Evolutionary conservation across 1,140 invertebrate species (phyloP).

Genomic region (Drosophila biarmipes): DNA sequence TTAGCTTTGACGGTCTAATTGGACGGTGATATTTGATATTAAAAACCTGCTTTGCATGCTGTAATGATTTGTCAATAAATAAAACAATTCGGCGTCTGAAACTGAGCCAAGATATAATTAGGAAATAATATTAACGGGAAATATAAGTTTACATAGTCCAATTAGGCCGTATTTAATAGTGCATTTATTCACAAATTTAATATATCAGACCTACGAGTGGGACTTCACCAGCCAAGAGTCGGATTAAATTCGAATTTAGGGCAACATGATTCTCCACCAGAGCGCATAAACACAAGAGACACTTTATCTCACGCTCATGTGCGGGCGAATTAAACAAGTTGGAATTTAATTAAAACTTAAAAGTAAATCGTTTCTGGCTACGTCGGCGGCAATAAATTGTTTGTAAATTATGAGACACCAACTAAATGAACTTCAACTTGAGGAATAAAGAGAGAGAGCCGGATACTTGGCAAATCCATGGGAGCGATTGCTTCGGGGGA

Average conservation of each 20-base stretch:
- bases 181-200: too few species aligned
- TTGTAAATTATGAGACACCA: constrained; percentile 67
- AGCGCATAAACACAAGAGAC: constrained; percentile 24
- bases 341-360: constrained; percentile 80
- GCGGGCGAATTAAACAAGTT: constrained; percentile 45
- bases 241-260: not conserved
- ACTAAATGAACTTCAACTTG: constrained; percentile 43
- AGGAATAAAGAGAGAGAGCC: not conserved
- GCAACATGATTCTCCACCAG: too few species aligned
- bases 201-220: too few species aligned
- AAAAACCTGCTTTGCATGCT: too few species aligned
- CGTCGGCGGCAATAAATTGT: constrained; percentile 59
- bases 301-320: constrained; percentile 8
- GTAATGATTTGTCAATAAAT: too few species aligned
- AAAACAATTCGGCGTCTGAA: too few species aligned
- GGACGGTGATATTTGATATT: too few species aligned
- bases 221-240: not conserved
- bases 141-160: too few species aligned
- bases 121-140: too few species aligned
- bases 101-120: too few species aligned
- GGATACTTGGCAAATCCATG: constrained; percentile 31
- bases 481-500: constrained; percentile 14
- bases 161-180: too few species aligned
- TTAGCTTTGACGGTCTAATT: too few species aligned
- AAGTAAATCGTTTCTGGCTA: constrained; percentile 41